Base-by-base conservation (phyloP, 2,888 invertebrate genomes). In the Drosophila rubida region DNA sequence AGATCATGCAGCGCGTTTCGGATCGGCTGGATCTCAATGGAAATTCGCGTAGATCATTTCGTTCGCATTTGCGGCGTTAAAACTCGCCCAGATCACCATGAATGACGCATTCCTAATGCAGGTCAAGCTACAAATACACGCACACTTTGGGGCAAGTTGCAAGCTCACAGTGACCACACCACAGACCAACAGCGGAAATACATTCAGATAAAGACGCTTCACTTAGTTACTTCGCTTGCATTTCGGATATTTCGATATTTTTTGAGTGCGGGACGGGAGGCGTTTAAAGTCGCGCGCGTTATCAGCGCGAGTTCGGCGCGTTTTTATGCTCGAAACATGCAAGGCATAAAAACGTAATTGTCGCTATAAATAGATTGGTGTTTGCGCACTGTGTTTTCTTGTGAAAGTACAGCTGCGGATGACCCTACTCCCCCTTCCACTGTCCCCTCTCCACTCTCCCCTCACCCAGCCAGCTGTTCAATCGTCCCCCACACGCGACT, bases 321-420 rank as follows among this genome's bases (percentile, higher is more conserved):
- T 30, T 32, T 41, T 13, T 0, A 9, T 23, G 23, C 16, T 60
- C 27, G 41, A 11, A 23, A 53, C 19, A 6, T 42, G 39, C 16
- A 19, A 41, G 25, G n/a, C 41, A 7, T 39, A 30, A 5, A 13
- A 14, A 35, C 25, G 35, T 27, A 66, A 30, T 49, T 35, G 11
- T 27, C 39, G 63, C 45, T 64, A 58, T 30, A 49, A 62, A 42
- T 55, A 22, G 37, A 9, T 25, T 37, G 4, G 11, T n/a, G 35
- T 25, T 44, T 27, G 49, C 37, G 41, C 9, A n/a, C 32, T 32
- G 32, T 27, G 22, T 55, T 37, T 44, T 27, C 22, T 55, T 49
- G 72, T 70, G 76, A 75, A 75, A 73, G 71, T 64, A 44, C 39
- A 55, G 32, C 46, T 39, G 48, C 22, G 73, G 73, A 61, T 61